Evolutionary conservation across 2,888 invertebrate species (phyloP), one percentile per base, ranked within the genome.

Genomic region (Caenorhabditis sp.): DNA sequence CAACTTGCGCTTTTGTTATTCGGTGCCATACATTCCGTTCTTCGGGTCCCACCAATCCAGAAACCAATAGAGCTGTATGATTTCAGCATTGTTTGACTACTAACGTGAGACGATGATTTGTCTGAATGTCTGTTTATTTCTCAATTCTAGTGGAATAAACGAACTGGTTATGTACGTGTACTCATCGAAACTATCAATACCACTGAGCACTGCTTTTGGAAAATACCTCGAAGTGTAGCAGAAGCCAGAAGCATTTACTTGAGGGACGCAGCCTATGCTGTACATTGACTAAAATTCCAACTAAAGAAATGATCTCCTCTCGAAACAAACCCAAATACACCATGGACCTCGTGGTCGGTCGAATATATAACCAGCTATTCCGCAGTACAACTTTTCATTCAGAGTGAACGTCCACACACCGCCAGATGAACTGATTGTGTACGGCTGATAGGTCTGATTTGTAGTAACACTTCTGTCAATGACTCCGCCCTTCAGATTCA

Each of bases 401-500:
- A n/a, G 13, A 26, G 26, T 11, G 11, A 46, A 9, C 11, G 46
- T 46, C 46, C 46, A 46, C 4, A 46, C 13, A 2, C 46, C 46
- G 2, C n/a, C 11, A 13, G 46, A 24, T 22, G 22, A 24, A 0
- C 13, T 46, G 24, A 46, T 8, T 1, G 46, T 26, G 17, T 46
- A 46, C 5, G 46, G 24, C 13, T 46, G 24, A 13, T 46, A 46
- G 2, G 46, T 46, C n/a, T 46, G 46, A 46, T 46, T 46, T n/a
- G 3, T 2, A 2, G 8, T 2, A 11, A 13, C 5, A 7, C 46
- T 46, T 9, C 11, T 26, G 13, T 46, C 46, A 1, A 24, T 2
- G 13, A 46, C 26, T 13, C 26, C 46, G n/a, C 46, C 46, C 46
- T 43, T 9, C 7, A 41, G 15, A 13, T 5, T 5, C 4, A 15